A percentile compares a stretch with the other conserved stretches of the same genome.
phyloP scores from a whole-genome alignment of 2,888 invertebrate genomes.

The Leptopterna dolabrata region DNA sequence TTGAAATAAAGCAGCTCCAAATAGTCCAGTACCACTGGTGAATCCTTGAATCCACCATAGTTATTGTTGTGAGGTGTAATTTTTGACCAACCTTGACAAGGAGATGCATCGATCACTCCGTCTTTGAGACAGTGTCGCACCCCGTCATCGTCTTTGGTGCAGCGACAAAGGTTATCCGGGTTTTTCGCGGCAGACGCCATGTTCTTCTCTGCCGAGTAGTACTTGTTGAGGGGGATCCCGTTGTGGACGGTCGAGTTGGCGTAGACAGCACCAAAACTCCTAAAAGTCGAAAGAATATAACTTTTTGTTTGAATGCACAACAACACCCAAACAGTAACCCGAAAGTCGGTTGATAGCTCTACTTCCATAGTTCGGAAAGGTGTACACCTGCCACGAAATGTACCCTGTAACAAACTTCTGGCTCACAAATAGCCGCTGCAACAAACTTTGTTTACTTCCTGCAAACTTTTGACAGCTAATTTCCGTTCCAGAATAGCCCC shows the following conservation, averaged over 20 bases:
- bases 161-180: conserved; percentile 56
- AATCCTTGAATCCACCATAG: too few species aligned
- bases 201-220: conserved; percentile 35
- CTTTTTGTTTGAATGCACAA: neutral
- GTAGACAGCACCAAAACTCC: conserved; percentile 24
- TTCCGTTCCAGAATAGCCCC: too few species aligned
- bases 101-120: conserved; percentile 57
- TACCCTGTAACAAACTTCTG: too few species aligned
- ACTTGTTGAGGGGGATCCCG: conserved; percentile 47
- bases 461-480: too few species aligned
- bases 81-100: conserved; percentile 54
- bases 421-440: too few species aligned
- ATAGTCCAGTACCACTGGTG: too few species aligned
- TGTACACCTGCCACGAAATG: too few species aligned
- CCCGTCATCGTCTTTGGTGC: conserved; percentile 49
- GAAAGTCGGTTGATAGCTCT: too few species aligned
- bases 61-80: neutral
- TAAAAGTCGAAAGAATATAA: neutral
- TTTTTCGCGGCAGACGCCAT: conserved; percentile 42
- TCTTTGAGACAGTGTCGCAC: conserved; percentile 50
- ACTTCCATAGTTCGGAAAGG: too few species aligned
- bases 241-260: neutral
- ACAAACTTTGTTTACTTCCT: too few species aligned
- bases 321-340: neutral
- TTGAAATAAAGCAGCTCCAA: too few species aligned